phyloP scores from a whole-genome alignment of 2,113 vertebrate species.

The Cynopterus brachyotis region DNA sequence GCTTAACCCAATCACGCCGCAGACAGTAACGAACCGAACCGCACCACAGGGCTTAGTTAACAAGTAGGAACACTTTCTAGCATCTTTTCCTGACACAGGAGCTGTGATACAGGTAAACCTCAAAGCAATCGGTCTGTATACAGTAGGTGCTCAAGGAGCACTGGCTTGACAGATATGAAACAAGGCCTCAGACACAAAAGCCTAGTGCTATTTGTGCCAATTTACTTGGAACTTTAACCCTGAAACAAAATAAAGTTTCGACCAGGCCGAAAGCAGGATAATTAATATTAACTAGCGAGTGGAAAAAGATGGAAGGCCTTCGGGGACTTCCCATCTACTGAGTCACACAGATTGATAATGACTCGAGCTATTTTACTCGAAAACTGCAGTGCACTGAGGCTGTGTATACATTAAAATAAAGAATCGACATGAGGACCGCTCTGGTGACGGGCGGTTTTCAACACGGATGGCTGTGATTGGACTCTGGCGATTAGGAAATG shows the following conservation, averaged over 20 bases:
- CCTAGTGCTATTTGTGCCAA: neutral
- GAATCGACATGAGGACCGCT: neutral
- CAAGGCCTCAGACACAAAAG: neutral
- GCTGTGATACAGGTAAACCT: neutral
- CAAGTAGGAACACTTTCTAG: neutral
- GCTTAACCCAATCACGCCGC: neutral
- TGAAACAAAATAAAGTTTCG: neutral
- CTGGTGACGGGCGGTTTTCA: neutral
- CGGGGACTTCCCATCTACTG: neutral
- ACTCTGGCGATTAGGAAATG: neutral
- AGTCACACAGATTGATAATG: neutral
- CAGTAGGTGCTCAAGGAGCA: neutral
- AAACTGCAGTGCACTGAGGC: neutral
- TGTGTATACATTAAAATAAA: neutral
- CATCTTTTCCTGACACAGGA: neutral
- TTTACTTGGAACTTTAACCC: neutral
- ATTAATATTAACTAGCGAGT: neutral
- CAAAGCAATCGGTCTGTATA: neutral
- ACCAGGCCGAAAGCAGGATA: neutral
- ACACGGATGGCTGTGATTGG: neutral
- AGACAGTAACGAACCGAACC: neutral
- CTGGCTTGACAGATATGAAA: neutral
- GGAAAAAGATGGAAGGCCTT: neutral
- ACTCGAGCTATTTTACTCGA: neutral
- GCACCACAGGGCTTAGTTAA: neutral